Evolutionary conservation across 2,888 invertebrate species (phyloP), one percentile per base, ranked within the genome.

Genomic region (Ferdinandea cuprea): DNA sequence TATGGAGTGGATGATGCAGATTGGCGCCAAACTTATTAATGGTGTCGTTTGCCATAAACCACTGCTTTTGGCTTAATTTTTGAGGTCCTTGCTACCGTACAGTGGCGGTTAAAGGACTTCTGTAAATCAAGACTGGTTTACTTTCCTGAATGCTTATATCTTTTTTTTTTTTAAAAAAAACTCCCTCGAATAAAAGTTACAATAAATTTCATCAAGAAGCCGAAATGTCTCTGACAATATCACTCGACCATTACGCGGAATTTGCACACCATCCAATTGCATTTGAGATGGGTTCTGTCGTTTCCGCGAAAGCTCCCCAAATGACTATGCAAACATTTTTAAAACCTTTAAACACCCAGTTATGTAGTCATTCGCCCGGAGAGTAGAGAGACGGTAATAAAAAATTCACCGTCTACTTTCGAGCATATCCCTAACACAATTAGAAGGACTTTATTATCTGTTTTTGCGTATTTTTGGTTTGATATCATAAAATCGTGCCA

Each of bases 311-410:
- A 17, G 32, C 44, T 44, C 35, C 9, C 21, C 13, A 28, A 72
- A 72, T 72, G 42, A 32, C 61, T 63, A 54, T 54, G 72, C 72
- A 63, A 72, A 72, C 54, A 63, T 63, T 63, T 63, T 63, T 35
- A 63, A 44, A 52, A 52, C 17, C 72, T n/a, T 63, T 54, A 72
- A 72, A 72, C 63, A 63, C 61, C 54, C 63, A 54, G 54, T 72
- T 72, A 72, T 72, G 63, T 54, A 54, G 37, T 72, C 63, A 72
- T 72, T 72, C 11, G n/a, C n/a, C n/a, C n/a, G n/a, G n/a, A n/a
- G n/a, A n/a, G n/a, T 5, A 25, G 6, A 35, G 25, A 61, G 25
- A 25, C 17, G 54, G 63, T 15, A 44, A 46, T 72, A 63, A 72
- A 68, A 5, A 72, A 46, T 17, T 63, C 63, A 17, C 44, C n/a